Conservation (phyloP, 1,140 invertebrate species). For the Zaprionus tsacasi region DNA sequence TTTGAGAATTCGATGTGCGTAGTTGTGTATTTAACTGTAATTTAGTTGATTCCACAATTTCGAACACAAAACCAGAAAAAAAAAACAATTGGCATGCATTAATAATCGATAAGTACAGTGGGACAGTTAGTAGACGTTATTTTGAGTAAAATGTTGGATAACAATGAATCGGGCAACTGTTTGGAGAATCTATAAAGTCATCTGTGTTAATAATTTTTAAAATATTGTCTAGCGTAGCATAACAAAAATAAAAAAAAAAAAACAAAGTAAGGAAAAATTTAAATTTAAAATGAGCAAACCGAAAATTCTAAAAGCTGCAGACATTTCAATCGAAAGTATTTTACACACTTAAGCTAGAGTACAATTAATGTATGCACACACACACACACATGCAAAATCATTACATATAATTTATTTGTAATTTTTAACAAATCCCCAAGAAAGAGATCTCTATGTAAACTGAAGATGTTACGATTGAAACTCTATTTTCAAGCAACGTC, state of each 20-base stretch:
- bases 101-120: conserved; percentile 36
- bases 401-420: conserved; percentile 36
- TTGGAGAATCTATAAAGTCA: conserved; percentile 82
- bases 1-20: conserved; percentile 55
- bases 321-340: conserved; percentile 37
- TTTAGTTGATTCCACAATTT: conserved; percentile 40
- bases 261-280: conserved; percentile 51
- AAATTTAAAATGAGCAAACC: conserved; percentile 15
- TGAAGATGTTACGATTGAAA: conserved; percentile 3
- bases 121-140: conserved; percentile 51
- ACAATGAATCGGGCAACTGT: conserved; percentile 59
- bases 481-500: not conserved
- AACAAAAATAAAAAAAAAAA: conserved; percentile 38
- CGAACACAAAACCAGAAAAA: conserved; percentile 27
- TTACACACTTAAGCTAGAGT: conserved; percentile 61
- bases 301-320: conserved; percentile 36
- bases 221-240: conserved; percentile 79
- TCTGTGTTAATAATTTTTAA: conserved; percentile 84
- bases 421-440: conserved; percentile 26
- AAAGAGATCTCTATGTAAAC: conserved; percentile 35
- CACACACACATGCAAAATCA: conserved; percentile 21
- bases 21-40: conserved; percentile 61
- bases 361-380: conserved; percentile 47
- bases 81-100: conserved; percentile 46
- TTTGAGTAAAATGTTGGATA: conserved; percentile 44